phyloP scores from a whole-genome alignment of 2,797 vertebrate genomes.

The Tenualosa ilisha region DNA sequence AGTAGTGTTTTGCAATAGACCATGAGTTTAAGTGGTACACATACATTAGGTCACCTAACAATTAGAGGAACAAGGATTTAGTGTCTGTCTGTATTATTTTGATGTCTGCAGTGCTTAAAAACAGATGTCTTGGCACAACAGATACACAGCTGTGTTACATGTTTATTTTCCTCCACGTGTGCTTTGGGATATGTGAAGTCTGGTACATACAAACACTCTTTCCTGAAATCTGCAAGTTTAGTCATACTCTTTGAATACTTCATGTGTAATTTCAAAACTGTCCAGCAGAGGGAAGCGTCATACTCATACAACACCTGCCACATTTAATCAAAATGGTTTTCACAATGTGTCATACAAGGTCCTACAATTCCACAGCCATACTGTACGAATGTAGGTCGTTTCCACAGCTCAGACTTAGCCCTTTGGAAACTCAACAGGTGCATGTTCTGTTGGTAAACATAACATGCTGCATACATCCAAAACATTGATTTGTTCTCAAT shows the following conservation, averaged over 20 bases:
- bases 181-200: neutral
- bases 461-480: neutral
- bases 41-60: too few relatives aligned
- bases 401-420: neutral
- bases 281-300: constrained; percentile 11
- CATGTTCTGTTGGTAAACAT: neutral
- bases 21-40: too few relatives aligned
- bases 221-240: neutral
- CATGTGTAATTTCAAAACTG: neutral
- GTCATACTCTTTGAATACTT: neutral
- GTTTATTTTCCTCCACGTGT: neutral
- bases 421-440: neutral
- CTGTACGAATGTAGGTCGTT: neutral
- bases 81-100: too few relatives aligned
- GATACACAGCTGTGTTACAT: neutral
- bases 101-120: too few relatives aligned
- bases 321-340: neutral
- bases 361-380: neutral
- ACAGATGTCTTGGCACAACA: neutral
- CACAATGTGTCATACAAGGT: too few relatives aligned
- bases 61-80: too few relatives aligned
- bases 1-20: too few relatives aligned
- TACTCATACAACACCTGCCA: neutral
- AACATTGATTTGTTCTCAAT: neutral
- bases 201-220: neutral